Base-by-base conservation (phyloP, 2,888 invertebrate species). In the Melieria crassipennis region DNA sequence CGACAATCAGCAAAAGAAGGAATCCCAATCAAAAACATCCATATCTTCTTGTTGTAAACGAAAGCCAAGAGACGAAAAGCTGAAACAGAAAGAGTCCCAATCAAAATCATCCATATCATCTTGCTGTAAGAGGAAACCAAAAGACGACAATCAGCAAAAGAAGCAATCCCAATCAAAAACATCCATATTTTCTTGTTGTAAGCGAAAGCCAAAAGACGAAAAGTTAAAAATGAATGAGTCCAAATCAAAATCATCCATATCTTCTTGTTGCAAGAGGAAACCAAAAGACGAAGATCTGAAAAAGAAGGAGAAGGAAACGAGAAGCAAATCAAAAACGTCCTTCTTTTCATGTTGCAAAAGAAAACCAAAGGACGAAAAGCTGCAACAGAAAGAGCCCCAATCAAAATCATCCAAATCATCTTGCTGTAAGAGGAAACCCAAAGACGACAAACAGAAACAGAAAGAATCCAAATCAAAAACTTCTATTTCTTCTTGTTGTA, bases 381-480 rank as follows among this genome's bases (percentile, higher is more conserved):
- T 7, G 13, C 56, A 56, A n/a, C 6, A 56, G 16, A 13, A 56
- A 4, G 30, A 56, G 9, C 9, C 56, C 6, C 13, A n/a, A 6
- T 30, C 13, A 56, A 56, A 56, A 56, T 56, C 30, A 16, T 4
- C 56, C n/a, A 7, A 60, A 60, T 45, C 6, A 9, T 45, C 6
- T 62, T 16, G 13, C 62, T 7, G 45, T 2, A 10, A 42, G n/a
- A 42, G 16, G 7, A 11, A 7, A 52, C 2, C 50, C 42, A 3
- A 10, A 1, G 7, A 64, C 5, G 30, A 64, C 16, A 4, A 50
- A 7, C 43, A 64, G 50, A 48, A 50, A 5, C 52, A 30, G 5
- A 42, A 63, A 30, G 42, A 10, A 43, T 63, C 11, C 63, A 63
- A 50, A 63, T 42, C 60, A 5, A 16, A 63, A 16, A 7, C 30